Percentiles rank a stretch among this genome's conserved stretches.
Conservation (phyloP, 2,113 vertebrate genomes). For the Motacilla tschutschensis region DNA sequence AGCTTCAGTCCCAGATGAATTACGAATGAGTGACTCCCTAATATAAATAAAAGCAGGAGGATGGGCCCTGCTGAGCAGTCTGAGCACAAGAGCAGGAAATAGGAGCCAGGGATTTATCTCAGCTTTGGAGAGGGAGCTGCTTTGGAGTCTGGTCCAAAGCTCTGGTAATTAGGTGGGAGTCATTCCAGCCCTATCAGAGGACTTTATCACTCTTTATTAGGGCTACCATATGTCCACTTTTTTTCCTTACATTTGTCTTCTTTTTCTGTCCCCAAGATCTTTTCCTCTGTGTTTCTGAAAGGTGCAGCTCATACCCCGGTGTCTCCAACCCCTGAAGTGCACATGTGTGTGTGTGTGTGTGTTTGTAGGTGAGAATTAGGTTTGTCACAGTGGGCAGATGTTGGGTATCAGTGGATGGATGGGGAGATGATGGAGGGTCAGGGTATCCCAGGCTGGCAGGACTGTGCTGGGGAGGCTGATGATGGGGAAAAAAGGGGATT, state of each 20-base stretch:
- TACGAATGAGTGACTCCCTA: slow-evolving; percentile 25
- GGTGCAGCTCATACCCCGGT: background rate
- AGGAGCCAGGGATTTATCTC: slow-evolving; percentile 52
- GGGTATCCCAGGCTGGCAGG: background rate
- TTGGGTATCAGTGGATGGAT: background rate
- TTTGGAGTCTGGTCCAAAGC: slow-evolving; percentile 41
- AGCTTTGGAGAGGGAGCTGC: slow-evolving; percentile 25
- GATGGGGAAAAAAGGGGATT: background rate
- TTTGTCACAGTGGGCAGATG: background rate
- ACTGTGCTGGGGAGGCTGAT: background rate
- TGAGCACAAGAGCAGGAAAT: slow-evolving; percentile 22
- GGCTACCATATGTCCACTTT: slow-evolving; percentile 27
- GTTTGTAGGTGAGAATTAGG: background rate
- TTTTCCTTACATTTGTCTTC: background rate
- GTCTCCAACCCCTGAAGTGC: background rate
- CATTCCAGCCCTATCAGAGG: slow-evolving; percentile 40
- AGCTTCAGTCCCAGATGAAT: slow-evolving; percentile 18
- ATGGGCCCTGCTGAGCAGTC: background rate
- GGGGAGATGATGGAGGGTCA: background rate
- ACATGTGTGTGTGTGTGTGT: background rate
- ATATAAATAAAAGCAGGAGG: slow-evolving; percentile 50
- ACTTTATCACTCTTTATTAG: slow-evolving; percentile 54
- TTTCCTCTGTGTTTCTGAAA: background rate
- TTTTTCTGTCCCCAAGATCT: background rate
- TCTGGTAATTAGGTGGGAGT: slow-evolving; percentile 29